Evolutionary conservation across 2,113 vertebrate genomes (phyloP), one percentile per base, ranked within the genome.

Genomic region (Orycteropus afer): DNA sequence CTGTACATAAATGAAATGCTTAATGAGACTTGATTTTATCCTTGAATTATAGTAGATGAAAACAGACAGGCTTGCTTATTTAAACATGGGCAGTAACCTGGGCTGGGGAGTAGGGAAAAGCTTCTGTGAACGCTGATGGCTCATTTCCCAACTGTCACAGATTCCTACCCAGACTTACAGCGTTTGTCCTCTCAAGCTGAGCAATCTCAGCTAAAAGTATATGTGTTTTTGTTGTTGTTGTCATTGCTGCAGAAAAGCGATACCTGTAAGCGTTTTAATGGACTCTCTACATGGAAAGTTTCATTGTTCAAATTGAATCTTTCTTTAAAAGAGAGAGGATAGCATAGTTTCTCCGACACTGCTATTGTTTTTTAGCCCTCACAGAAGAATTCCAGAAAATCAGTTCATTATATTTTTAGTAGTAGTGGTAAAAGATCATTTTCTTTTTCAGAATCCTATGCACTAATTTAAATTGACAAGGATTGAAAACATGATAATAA

Each of bases 351-450:
- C 12, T 90, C 9, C 73, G 20, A 69, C 83, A 61, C 29, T 91
- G 4, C 10, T 89, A 7, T 82, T 65, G 61, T 69, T 90, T 73
- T 84, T 23, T 93, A n/a, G n/a, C 92, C 34, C 22, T n/a, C 79
- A 23, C 27, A 93, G 84, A 88, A 77, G 5, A 73, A 65, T 53
- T 95, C 20, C 83, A 83, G 51, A 92, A 93, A 83, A 85, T 67
- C 7, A 81, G 47, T 76, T 91, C 47, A 73, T 55, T 87, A 23
- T 10, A 10, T 82, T 89, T 89, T 93, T 93, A 49, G 18, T 20
- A 7, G 40, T 82, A 81, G 29, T 95, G 74, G 89, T 88, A 96
- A 82, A 96, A 69, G 13, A 32, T 55, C 82, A 59, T n/a, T 49
- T 96, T 93, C 23, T 89, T 18, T 76, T 40, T 63, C 23, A 45